Evolutionary conservation across 2,113 vertebrate species (phyloP), one percentile per base, ranked within the genome.

Genomic region (Gulo gulo): DNA sequence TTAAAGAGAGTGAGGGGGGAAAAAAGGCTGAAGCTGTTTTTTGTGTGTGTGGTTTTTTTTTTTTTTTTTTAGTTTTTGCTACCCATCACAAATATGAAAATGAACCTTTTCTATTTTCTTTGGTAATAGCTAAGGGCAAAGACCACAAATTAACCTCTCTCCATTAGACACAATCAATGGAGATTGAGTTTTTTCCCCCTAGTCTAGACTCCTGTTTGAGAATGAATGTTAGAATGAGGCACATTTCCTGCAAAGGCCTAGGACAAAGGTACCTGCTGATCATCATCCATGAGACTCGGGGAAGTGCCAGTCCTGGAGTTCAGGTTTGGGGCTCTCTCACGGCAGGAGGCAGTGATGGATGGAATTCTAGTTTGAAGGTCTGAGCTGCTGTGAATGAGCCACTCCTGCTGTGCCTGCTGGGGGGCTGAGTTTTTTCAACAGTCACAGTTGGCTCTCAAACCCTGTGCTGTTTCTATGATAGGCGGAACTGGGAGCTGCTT

Each of bases 341-440:
- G 96, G 98, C 94, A 98, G 97, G 81, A 97, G 97, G 97, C 98
- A 98, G 96, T 98, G 98, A 98, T 98, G 98, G 98, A 98, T 98
- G 98, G 98, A 86, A 63, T 36, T 82, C 65, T 91, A 78, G 92
- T 86, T 69, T 98, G 97, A 98, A 98, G 97, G 95, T 79, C 94
- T 94, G 97, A 98, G 92, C 97, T 96, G 76, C 86, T 81, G 94
- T 98, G 98, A 98, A 98, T 96, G 97, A 93, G 91, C 93, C 73
- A 91, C 94, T 94, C 97, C 97, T 0, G 8, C 98, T 94, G 97
- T 7, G 95, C 92, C 95, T 94, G 74, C 96, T 74, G 63, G 47
- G 97, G 97, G 87, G 65, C 80, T 90, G 90, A 52, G n/a, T 29
- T 73, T 90, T 92, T 86, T 84, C 61, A 84, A 39, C 15, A 73